A percentile compares a stretch with the other conserved stretches of the same genome.
phyloP scores from a whole-genome alignment of 2,797 vertebrate genomes.

The Myripristis murdjan region DNA sequence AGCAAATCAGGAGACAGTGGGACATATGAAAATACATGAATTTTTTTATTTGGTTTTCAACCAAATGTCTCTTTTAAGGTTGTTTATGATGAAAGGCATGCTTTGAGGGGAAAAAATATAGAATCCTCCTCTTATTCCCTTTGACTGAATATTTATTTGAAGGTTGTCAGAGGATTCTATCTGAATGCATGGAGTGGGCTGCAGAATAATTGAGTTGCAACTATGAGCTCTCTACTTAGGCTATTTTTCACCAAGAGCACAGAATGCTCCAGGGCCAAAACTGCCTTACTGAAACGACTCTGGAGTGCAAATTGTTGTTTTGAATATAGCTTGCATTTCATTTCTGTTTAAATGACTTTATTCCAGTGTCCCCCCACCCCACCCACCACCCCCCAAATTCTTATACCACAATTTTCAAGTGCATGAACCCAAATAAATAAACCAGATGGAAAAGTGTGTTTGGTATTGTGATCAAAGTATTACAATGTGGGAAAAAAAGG shows the following conservation, averaged over 20 bases:
- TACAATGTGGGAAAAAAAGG: not conserved
- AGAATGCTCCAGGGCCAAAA: conserved; percentile 21
- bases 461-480: not conserved
- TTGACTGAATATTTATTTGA: not conserved
- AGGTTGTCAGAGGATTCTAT: not conserved
- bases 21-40: not conserved
- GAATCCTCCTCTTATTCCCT: not conserved
- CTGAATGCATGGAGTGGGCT: conserved; percentile 4
- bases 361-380: conserved; percentile 7
- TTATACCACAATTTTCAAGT: conserved; percentile 5
- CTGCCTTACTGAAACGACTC: conserved; percentile 31
- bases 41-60: not conserved
- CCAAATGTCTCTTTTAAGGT: not conserved
- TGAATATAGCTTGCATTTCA: conserved; percentile 37
- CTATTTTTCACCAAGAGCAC: conserved; percentile 35
- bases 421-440: conserved; percentile 14
- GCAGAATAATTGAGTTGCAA: conserved; percentile 14
- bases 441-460: conserved; percentile 2
- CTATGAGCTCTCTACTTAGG: conserved; percentile 6
- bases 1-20: not conserved
- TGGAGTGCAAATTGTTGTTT: conserved; percentile 42
- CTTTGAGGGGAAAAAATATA: not conserved
- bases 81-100: not conserved
- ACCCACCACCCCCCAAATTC: not conserved
- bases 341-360: conserved; percentile 34